Conservation (phyloP, 2,797 vertebrate species). For the Bradypus variegatus region DNA sequence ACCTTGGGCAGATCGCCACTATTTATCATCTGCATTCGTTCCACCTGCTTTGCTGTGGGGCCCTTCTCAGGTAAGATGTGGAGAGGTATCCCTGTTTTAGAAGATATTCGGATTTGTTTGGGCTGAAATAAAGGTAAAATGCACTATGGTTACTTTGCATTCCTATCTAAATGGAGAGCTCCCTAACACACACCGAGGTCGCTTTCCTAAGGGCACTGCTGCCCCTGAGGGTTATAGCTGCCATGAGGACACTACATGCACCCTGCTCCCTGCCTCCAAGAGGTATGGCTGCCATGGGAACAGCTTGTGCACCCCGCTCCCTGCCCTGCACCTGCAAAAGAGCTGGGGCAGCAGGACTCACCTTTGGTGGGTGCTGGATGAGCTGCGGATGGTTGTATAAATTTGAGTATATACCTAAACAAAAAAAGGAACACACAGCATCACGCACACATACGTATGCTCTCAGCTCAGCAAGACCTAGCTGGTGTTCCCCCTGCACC, state of each 20-base stretch:
- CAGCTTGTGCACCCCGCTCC: too few relatives aligned
- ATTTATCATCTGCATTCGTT: constrained; percentile 89
- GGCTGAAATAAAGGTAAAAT: constrained; percentile 69
- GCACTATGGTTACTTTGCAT: not conserved
- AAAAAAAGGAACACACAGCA: not conserved
- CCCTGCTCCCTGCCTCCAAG: not conserved
- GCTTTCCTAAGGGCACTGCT: not conserved
- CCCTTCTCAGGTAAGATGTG: constrained; percentile 81
- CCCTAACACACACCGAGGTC: not conserved
- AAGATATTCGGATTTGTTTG: constrained; percentile 85
- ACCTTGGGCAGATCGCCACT: constrained; percentile 83
- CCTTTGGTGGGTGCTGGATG: constrained; percentile 88
- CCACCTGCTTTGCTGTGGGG: constrained; percentile 83
- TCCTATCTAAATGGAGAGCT: not conserved
- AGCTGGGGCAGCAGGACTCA: constrained; percentile 60
- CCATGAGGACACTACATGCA: not conserved
- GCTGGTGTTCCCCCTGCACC: not conserved
- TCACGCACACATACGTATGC: not conserved
- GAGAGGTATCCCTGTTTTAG: constrained; percentile 89
- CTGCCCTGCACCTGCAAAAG: not conserved
- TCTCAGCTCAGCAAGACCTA: not conserved
- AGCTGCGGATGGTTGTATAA: constrained; percentile 94
- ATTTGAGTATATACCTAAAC: constrained; percentile 93
- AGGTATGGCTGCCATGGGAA: too few relatives aligned
- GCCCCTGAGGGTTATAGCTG: not conserved